A percentile compares a stretch with the other conserved stretches of the same genome.
Evolutionary conservation across 2,797 vertebrate species (phyloP).

Genomic region (Nasua narica): DNA sequence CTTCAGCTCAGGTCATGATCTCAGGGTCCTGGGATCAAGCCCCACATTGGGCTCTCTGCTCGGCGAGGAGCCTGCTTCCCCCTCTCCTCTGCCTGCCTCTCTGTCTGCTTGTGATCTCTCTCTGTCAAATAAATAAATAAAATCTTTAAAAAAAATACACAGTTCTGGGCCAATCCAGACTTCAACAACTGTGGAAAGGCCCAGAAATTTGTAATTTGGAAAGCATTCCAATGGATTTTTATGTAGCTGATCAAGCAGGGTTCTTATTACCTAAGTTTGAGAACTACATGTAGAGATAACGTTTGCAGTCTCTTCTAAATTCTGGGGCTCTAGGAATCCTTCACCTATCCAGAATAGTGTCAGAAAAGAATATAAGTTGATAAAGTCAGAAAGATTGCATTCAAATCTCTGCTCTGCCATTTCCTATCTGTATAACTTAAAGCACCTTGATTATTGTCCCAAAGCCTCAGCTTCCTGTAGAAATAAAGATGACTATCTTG

Average conservation of each 20-base stretch:
- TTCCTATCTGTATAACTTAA: background rate
- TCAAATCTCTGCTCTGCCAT: background rate
- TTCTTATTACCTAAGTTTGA: background rate
- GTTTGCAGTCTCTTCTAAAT: background rate
- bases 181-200: background rate
- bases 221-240: background rate
- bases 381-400: background rate
- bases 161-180: background rate
- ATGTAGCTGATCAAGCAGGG: background rate
- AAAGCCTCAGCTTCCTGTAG: background rate
- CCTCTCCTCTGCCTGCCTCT: too few relatives aligned
- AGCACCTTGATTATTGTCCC: background rate
- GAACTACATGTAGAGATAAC: background rate
- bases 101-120: too few relatives aligned
- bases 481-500: constrained; percentile 17
- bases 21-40: too few relatives aligned
- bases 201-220: background rate
- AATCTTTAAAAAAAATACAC: background rate
- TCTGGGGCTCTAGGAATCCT: background rate
- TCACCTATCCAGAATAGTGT: background rate
- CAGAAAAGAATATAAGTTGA: background rate
- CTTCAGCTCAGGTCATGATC: too few relatives aligned
- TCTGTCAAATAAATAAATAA: too few relatives aligned
- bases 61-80: too few relatives aligned
- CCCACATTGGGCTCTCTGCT: too few relatives aligned